Evolutionary conservation across 2,888 invertebrate genomes (phyloP), one percentile per base, ranked within the genome.

Genomic region (Luperina testacea): DNA sequence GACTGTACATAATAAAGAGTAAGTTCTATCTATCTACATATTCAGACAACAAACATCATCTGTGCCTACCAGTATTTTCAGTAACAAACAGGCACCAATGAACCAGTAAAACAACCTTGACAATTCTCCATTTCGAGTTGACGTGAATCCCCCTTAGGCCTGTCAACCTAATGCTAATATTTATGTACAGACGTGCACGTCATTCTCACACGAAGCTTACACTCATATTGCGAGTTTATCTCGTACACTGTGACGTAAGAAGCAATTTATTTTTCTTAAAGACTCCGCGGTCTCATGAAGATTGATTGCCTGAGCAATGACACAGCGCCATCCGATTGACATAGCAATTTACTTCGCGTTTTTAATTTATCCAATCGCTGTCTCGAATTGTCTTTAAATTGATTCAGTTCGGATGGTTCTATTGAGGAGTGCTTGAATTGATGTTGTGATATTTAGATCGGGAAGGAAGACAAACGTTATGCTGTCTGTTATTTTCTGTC

Each of bases 231-330:
- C 90, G 91, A 92, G 91, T 93, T 93, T 93, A 92, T 94, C 92
- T 91, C 72, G 65, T 81, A 84, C 88, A 88, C 86, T 88, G 90
- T 87, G 91, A 91, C 91, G 90, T 88, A 88, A 85, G 87, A 90
- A 92, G 93, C 93, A 94, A 95, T 95, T 95, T 95, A 95, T 95
- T 95, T 95, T 95, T 95, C 94, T 94, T 93, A 93, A 95, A 93
- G 94, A 94, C 93, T 86, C 77, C 88, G 83, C 89, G 86, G 92
- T 89, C 93, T 94, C 93, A 95, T 94, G 95, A 95, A 96, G 96
- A 96, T 96, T 95, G 95, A 96, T 96, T 90, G 92, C 92, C 88
- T 85, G 74, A 83, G 86, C 90, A 92, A 92, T 95, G 95, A 95
- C 95, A 92, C 91, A 88, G 92, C 93, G 77, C 80, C 86, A 82